phyloP scores from a whole-genome alignment of 2,113 vertebrate species.

The Maccullochella peelii region DNA sequence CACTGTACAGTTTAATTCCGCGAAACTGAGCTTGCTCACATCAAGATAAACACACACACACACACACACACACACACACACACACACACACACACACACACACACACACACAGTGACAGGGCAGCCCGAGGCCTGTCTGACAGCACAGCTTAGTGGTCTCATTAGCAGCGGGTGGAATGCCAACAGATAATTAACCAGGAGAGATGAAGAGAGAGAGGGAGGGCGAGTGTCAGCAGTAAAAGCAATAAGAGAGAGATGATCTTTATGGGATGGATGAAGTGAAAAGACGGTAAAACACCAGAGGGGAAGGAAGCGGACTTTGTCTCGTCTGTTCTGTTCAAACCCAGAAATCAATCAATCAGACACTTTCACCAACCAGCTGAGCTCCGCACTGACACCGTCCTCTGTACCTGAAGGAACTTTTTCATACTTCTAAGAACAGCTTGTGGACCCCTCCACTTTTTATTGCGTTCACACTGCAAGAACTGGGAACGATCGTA shows the following conservation, averaged over 20 bases:
- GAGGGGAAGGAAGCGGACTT: background rate
- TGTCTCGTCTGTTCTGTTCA: background rate
- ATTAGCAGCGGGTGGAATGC: slow-evolving; percentile 79
- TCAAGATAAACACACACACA: slow-evolving; percentile 34
- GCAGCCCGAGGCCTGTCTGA: slow-evolving; percentile 72
- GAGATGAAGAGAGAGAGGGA: slow-evolving; percentile 68
- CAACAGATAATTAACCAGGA: slow-evolving; percentile 78
- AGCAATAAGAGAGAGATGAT: slow-evolving; percentile 41
- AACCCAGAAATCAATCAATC: background rate
- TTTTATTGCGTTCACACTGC: too few relatives aligned
- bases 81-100: slow-evolving; percentile 20
- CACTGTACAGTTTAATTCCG: slow-evolving; percentile 34
- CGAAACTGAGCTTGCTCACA: slow-evolving; percentile 29
- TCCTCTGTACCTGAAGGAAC: background rate
- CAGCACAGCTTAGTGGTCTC: slow-evolving; percentile 82
- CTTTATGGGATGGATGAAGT: slow-evolving; percentile 43
- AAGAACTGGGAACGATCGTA: too few relatives aligned
- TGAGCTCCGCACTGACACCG: background rate
- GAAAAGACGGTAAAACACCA: slow-evolving; percentile 38
- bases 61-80: slow-evolving; percentile 3
- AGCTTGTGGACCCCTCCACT: too few relatives aligned
- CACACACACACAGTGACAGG: slow-evolving; percentile 29
- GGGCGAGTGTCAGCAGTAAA: slow-evolving; percentile 64
- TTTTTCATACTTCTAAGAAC: too few relatives aligned
- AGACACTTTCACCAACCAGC: slow-evolving; percentile 35